Evolutionary conservation across 2,113 vertebrate genomes (phyloP).

Genomic region (Odontophorus gujanensis): DNA sequence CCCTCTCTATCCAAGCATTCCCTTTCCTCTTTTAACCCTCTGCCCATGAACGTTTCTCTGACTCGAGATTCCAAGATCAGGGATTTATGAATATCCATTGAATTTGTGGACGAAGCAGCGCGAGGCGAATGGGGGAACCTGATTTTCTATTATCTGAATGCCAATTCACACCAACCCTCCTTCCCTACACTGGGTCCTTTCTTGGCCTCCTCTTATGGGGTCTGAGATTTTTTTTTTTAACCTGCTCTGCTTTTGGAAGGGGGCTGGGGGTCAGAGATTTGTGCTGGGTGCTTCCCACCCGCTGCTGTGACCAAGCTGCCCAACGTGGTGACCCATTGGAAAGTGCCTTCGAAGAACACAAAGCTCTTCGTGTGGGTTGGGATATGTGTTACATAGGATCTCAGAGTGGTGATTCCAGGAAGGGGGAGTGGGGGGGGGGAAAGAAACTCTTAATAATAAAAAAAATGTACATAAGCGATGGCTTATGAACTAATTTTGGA

Average conservation of each 20-base stretch:
- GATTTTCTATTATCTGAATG: not conserved
- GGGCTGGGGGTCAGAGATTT: not conserved
- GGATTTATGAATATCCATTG: not conserved
- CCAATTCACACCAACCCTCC: not conserved
- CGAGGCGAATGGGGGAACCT: not conserved
- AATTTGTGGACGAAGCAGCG: fast-evolving
- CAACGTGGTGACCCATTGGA: not conserved
- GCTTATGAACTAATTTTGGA: not conserved
- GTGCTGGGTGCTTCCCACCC: not conserved
- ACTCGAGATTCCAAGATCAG: not conserved
- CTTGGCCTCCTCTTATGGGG: not conserved
- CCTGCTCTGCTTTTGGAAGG: not conserved
- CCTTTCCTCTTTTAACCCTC: constrained; percentile 28
- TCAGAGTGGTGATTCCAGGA: not conserved
- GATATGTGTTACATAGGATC: not conserved
- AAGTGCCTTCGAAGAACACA: not conserved
- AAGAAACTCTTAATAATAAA: constrained; percentile 2
- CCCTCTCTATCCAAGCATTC: not conserved
- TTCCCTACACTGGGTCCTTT: not conserved
- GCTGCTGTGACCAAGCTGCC: too few relatives aligned
- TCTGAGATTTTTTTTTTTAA: not conserved
- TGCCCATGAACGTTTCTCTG: not conserved
- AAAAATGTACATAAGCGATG: not conserved
- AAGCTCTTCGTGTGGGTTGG: not conserved
- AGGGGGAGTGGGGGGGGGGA: not conserved